Base-by-base conservation (phyloP, 2,797 vertebrate species). In the Argyrosomus regius region DNA sequence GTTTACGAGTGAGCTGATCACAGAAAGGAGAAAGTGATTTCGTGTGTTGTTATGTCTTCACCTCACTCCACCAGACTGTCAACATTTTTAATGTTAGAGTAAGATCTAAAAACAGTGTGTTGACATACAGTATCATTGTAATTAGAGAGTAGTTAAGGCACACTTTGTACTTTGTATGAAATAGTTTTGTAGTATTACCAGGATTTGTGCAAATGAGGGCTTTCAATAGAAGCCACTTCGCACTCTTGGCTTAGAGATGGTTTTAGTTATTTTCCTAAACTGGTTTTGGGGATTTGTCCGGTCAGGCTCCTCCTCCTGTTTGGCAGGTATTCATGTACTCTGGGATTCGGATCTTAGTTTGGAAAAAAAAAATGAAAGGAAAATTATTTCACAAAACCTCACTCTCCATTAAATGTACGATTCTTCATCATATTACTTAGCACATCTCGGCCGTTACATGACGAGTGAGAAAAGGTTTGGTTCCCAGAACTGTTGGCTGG, bases 401-500 rank as follows among this genome's bases (percentile, higher is more conserved):
- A 45, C 14, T 46, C 0, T 1, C 3, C 14, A 22, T 66, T 46
- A 35, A 52, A 61, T 52, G 3, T 12, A 13, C 0, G n/a, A 16
- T 24, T 45, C 20, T 41, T 71, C 14, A n/a, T 61, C 13, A 5
- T 57, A 14, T 49, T 31, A 39, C 5, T 31, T 16, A 18, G 45
- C 8, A 66, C 16, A 54, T 58, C 31, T 52, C 45, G 9, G 53
- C 31, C 60, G 13, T 35, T 56, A 60, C 31, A 41, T 11, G 13
- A 48, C 4, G 49, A 31, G 8, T 12, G 59, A 24, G 64, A 18
- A 58, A 83, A 63, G 45, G 9, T 59, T 72, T 53, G 20, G 52
- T 26, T 85, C 76, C 62, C 48, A 60, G 81, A 81, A 78, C 28
- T 22, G 70, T 66, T 85, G 83, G 17, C 58, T 60, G 57, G 59